Base-by-base conservation (phyloP, 2,888 invertebrate genomes). In the Nyleta sp. region DNA sequence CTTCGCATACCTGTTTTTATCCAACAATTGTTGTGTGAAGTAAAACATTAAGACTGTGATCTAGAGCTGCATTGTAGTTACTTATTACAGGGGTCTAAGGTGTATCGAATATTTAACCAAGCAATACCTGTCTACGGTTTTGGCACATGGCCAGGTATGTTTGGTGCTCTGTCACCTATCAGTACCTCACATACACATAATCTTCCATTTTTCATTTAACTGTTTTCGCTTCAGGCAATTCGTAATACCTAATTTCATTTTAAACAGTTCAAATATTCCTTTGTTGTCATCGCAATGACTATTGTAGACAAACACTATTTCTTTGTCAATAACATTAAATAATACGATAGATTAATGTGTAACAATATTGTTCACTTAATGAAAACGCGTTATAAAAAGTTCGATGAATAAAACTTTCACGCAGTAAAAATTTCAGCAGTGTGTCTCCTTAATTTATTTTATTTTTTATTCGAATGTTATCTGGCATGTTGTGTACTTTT, bases 41-140 rank as follows among this genome's bases (percentile, higher is more conserved):
- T n/a, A n/a, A n/a, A n/a, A n/a, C n/a, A n/a, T n/a, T n/a, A n/a
- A n/a, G n/a, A n/a, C n/a, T n/a, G n/a, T n/a, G n/a, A n/a, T n/a
- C n/a, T n/a, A n/a, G n/a, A 88, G 87, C 89, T 89, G 89, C 89
- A 90, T 87, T 90, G 89, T 89, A 88, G 89, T 86, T 83, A 84
- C 83, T 86, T 83, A 87, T 82, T 55, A 70, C 52, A 78, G 72
- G 72, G 64, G 80, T 78, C 81, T 81, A 64, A 80, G 73, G 72
- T 84, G 80, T 82, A 79, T 74, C 77, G 73, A 57, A 62, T 70
- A 73, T 78, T 73, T 77, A 81, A 86, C 84, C 79, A 79, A 82
- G 81, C 79, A 80, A 74, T 80, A 78, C 72, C 80, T 80, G 81
- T 78, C 78, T 70, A 81, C 71, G 35, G 75, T 76, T 80, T 86